These are phyloP conservation scores for Branchipolynoe longqiensis DNA, from an alignment of 2,888 invertebrate genomes.

Conservation along the genomic window DNA sequence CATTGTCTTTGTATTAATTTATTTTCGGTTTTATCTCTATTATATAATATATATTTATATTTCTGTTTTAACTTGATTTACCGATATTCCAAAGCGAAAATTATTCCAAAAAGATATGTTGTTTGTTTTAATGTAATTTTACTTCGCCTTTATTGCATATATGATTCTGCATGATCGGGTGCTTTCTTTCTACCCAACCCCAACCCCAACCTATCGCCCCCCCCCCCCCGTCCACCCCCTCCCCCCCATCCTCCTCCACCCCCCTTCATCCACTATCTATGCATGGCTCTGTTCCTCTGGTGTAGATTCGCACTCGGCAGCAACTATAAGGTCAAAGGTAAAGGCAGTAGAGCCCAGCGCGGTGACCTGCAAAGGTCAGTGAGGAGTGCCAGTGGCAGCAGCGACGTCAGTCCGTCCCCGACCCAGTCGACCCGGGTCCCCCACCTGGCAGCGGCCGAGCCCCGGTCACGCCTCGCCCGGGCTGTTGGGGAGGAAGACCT, in stretches of 20 bases:
- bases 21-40: too few relatives aligned
- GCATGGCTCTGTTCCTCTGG: slow-evolving; percentile 34
- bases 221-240: too few relatives aligned
- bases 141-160: neutral
- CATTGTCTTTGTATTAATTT: too few relatives aligned
- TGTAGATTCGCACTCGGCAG: slow-evolving; percentile 30
- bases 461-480: neutral
- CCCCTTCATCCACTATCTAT: too few relatives aligned
- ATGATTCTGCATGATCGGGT: neutral
- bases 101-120: too few relatives aligned
- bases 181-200: too few relatives aligned
- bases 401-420: slow-evolving; percentile 4
- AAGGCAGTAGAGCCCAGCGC: neutral
- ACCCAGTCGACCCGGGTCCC: slow-evolving; percentile 3
- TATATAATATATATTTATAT: too few relatives aligned
- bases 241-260: too few relatives aligned
- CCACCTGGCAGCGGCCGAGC: slow-evolving; percentile 5
- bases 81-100: too few relatives aligned
- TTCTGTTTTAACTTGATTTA: too few relatives aligned
- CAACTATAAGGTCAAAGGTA: slow-evolving; percentile 33
- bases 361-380: neutral
- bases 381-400: neutral
- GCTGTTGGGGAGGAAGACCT: slow-evolving; percentile 16
- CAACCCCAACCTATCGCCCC: too few relatives aligned
- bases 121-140: neutral